A percentile compares a stretch with the other conserved stretches of the same genome.
phyloP scores from a whole-genome alignment of 2,888 invertebrate genomes.

The Ophraella communa region DNA sequence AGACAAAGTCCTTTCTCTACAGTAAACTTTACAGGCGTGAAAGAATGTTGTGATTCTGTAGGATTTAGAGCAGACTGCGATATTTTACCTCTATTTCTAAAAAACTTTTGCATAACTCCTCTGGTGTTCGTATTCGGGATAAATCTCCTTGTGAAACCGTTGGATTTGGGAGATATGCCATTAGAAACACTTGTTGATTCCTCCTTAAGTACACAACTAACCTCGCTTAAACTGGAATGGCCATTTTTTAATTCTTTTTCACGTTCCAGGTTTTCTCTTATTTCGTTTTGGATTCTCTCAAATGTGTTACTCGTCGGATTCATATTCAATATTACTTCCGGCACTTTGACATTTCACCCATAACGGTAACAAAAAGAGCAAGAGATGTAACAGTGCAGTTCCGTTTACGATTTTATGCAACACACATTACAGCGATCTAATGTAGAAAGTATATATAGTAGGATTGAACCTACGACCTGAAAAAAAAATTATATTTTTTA shows the following conservation, averaged over 20 bases:
- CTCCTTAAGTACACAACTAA: constrained; percentile 13
- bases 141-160: constrained; percentile 67
- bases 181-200: constrained; percentile 24
- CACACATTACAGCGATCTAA: background rate
- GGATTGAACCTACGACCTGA: too few species aligned
- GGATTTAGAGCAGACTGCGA: constrained; percentile 53
- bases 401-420: background rate
- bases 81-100: constrained; percentile 79
- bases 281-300: constrained; percentile 86
- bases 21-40: constrained; percentile 54
- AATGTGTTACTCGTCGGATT: constrained; percentile 61
- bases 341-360: constrained; percentile 10
- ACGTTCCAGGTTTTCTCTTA: constrained; percentile 82
- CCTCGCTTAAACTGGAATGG: constrained; percentile 36
- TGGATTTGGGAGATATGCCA: constrained; percentile 43
- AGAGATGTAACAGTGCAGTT: too few species aligned
- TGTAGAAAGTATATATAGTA: background rate
- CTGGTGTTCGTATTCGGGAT: constrained; percentile 65
- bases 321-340: constrained; percentile 22
- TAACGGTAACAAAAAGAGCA: background rate
- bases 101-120: constrained; percentile 85
- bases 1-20: constrained; percentile 64
- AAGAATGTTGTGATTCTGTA: constrained; percentile 42
- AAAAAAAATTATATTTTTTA: background rate
- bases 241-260: constrained; percentile 81